Percentiles rank a stretch among this genome's conserved stretches.
These are phyloP conservation scores for Meloidogyne hapla DNA, from an alignment of 1,140 invertebrate species.

Conservation along the genomic window DNA sequence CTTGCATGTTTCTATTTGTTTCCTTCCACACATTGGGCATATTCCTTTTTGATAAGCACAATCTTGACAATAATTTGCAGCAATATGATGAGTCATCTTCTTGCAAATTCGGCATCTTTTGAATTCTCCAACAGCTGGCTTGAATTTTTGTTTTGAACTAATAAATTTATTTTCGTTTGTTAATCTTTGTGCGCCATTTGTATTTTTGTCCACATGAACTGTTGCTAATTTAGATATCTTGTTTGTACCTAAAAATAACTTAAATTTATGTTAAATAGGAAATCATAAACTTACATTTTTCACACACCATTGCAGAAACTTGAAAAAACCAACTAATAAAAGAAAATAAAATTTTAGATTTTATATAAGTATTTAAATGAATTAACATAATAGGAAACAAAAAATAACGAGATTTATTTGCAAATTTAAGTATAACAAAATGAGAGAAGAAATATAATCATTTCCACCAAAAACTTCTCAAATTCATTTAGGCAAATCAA, in stretches of 20 bases:
- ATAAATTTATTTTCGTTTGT: conserved; percentile 49
- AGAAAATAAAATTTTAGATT: no score
- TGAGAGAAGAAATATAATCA: no score
- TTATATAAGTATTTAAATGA: no score
- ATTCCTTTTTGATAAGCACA: conserved; percentile 49
- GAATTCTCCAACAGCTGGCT: conserved; percentile 39
- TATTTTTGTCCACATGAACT: conserved; percentile 31
- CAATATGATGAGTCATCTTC: conserved; percentile 40
- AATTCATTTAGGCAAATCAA: not conserved
- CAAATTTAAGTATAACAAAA: no score
- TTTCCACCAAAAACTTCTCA: no score
- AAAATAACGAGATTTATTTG: no score
- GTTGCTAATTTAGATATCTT: conserved; percentile 44
- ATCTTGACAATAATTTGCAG: conserved; percentile 45
- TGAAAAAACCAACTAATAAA: no score
- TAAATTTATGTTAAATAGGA: not conserved
- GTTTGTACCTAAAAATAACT: conserved; percentile 31
- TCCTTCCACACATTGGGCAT: conserved; percentile 46
- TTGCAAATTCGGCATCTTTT: conserved; percentile 49
- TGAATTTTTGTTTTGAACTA: conserved; percentile 43
- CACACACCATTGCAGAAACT: conserved; percentile 35
- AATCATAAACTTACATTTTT: conserved; percentile 41
- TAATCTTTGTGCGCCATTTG: conserved; percentile 18
- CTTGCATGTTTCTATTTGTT: conserved; percentile 37
- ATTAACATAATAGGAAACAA: no score